Evolutionary conservation across 35 echinoderm and acorn worm species (phyloP), one percentile per base, ranked within the genome.

Genomic region (Anneissia japonica): DNA sequence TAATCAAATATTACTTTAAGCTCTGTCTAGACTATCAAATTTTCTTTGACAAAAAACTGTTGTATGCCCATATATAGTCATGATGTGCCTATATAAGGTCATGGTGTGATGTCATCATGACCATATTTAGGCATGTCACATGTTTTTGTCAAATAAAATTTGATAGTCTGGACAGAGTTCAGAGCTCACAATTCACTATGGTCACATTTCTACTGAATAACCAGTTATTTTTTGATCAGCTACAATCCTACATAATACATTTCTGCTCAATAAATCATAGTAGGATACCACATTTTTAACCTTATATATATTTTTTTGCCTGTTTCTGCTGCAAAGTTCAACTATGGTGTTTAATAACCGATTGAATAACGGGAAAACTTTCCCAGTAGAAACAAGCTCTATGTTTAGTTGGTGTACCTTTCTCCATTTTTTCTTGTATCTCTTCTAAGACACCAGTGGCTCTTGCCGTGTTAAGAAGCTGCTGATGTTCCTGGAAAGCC

Each of bases 341-440:
- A n/a, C n/a, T n/a, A n/a, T n/a, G n/a, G n/a, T n/a, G n/a, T n/a
- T n/a, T n/a, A n/a, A n/a, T n/a, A n/a, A n/a, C n/a, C n/a, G n/a
- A n/a, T n/a, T n/a, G n/a, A n/a, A n/a, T n/a, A n/a, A n/a, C n/a
- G 31, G 31, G 31, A 78, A 78, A 12, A 78, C 31, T 32, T 13
- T 12, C 13, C 13, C 10, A 34, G 31, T 34, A 12, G 31, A 11
- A 12, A 32, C 13, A 78, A 34, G 31, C 13, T 34, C 14, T 31
- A 26, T 78, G 31, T 13, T 29, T 14, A 78, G 10, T 32, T 11
- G 31, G 55, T 39, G 82, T 82, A 98, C 95, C 86, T 86, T 86
- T 93, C 31, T 94, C 92, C 95, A 98, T 98, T 75, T 91, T 82
- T 46, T 98, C 95, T 12, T 86, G 77, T 6, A 98, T 64, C n/a